A percentile compares a stretch with the other conserved stretches of the same genome.
phyloP scores from a whole-genome alignment of 1,140 invertebrate species.

The Panonychus citri region DNA sequence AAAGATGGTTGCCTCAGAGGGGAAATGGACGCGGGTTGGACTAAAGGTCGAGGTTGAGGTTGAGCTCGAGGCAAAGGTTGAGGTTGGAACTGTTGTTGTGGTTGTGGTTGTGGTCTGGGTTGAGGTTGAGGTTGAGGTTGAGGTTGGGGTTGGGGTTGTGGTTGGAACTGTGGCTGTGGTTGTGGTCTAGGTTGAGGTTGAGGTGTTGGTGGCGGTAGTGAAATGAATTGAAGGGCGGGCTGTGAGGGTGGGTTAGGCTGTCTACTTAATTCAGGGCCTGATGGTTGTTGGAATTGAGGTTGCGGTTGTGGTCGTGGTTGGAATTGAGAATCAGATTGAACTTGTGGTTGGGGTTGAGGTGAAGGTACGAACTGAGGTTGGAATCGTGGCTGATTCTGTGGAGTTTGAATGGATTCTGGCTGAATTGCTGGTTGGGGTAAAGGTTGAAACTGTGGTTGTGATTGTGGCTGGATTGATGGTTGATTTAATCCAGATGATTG shows the following conservation, averaged over 20 bases:
- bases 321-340: no score
- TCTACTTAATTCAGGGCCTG: no score
- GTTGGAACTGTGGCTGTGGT: not conserved
- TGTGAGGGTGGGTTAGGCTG: not conserved
- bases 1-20: not conserved
- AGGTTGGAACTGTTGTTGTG: not conserved
- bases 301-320: no score
- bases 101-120: not conserved
- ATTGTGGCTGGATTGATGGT: not conserved
- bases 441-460: not conserved
- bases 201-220: not conserved
- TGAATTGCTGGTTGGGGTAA: no score
- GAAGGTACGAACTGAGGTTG: no score
- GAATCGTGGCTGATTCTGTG: no score
- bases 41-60: not conserved
- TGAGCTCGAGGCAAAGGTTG: not conserved
- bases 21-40: not conserved
- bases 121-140: not conserved
- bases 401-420: no score
- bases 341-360: no score
- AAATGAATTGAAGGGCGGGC: not conserved
- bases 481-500: not conserved
- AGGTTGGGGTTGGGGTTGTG: not conserved
- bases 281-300: no score
- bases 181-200: not conserved